Evolutionary conservation across 2,888 invertebrate species (phyloP), one percentile per base, ranked within the genome.

Genomic region (Seira musarum): DNA sequence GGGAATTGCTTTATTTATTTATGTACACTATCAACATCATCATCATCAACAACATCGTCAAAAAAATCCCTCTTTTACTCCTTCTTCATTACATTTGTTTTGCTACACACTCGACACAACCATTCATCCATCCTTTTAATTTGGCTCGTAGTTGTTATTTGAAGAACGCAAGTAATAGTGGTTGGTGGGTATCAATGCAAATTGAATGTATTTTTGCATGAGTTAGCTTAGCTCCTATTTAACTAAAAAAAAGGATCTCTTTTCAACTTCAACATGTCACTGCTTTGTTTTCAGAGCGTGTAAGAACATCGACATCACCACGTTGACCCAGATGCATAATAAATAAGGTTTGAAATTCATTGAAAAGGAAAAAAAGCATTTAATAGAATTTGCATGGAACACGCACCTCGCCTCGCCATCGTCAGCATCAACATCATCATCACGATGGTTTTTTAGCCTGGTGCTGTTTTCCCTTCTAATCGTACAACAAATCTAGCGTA

Each of bases 291-390:
- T 53, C 13, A 17, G 17, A 53, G 3, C n/a, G 53, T 60, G 60
- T 60, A 21, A 15, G 8, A 8, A 60, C 15, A 8, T 53, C 53
- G 8, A 30, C 30, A 30, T 30, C 30, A 30, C 2, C 30, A 30
- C 2, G 53, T 8, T 79, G 79, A 79, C 79, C 79, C 49, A 79
- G 73, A 79, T 79, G 69, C 79, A 79, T 79, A 79, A 79, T 79
- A 68, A 71, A 72, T 72, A 49, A 49, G 60, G 30, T 65, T 78
- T 69, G 25, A 68, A 60, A 68, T 63, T 65, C 68, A 57, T 69
- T 69, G 8, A 3, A 30, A 5, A 68, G 70, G 57, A 64, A 61
- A 64, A 24, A 60, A 8, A 21, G 21, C 60, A 66, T 79, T 79
- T 79, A 79, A 65, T 69, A 79, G 67, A 72, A 78, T 73, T 79